These are phyloP conservation scores for Myrmecobius fasciatus DNA, from an alignment of 2,113 vertebrate genomes.

Conservation along the genomic window DNA sequence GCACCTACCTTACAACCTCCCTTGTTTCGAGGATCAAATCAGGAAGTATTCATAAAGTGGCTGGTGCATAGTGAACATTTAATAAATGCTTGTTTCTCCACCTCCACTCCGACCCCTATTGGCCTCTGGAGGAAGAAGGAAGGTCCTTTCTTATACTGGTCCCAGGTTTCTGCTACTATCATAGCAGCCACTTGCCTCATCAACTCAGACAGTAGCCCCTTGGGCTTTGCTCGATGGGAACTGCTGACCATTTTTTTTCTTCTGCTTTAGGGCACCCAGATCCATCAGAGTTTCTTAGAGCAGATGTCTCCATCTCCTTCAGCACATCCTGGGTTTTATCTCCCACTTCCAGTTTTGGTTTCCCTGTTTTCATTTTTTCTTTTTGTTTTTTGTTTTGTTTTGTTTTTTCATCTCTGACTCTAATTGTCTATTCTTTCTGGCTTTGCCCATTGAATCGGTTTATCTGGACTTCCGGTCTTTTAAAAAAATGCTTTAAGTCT, in stretches of 20 bases:
- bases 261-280: background rate
- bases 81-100: background rate
- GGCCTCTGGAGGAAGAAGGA: background rate
- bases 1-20: background rate
- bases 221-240: constrained; percentile 9
- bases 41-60: background rate
- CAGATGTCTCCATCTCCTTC: background rate
- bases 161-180: background rate
- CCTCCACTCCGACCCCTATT: background rate
- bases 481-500: background rate
- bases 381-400: background rate
- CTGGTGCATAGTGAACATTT: background rate
- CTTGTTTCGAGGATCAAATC: background rate
- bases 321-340: background rate
- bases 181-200: background rate
- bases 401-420: background rate
- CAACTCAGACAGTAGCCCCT: background rate
- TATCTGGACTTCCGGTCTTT: background rate
- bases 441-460: background rate
- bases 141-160: background rate
- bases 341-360: background rate
- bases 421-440: background rate
- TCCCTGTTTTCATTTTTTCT: background rate
- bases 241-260: background rate
- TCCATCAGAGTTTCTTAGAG: background rate